Conservation (phyloP, 2,888 invertebrate genomes). For the Ornithoptera alexandrae region DNA sequence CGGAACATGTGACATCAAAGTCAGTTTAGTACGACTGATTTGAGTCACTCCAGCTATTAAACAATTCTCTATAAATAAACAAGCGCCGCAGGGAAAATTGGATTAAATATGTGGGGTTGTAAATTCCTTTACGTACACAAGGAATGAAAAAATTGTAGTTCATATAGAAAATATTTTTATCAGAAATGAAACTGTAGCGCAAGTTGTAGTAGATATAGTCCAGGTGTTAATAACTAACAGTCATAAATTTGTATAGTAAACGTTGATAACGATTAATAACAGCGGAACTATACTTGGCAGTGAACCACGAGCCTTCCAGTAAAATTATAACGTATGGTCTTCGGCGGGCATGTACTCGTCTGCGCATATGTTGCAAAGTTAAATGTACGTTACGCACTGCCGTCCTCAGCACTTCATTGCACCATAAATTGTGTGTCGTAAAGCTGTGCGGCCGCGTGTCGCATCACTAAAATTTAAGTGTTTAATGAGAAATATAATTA, state of each 20-base stretch:
- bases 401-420: slow-evolving; percentile 53
- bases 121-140: slow-evolving; percentile 30
- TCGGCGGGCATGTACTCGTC: slow-evolving; percentile 43
- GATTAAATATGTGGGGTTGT: slow-evolving; percentile 65
- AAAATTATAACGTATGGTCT: slow-evolving; percentile 44
- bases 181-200: slow-evolving; percentile 1
- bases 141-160: neutral
- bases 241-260: slow-evolving; percentile 27
- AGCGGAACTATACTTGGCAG: slow-evolving; percentile 42
- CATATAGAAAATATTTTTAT: slow-evolving; percentile 5
- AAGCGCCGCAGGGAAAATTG: slow-evolving; percentile 48
- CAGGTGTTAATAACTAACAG: slow-evolving; percentile 3
- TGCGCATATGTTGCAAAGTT: slow-evolving; percentile 28
- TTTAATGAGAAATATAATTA: slow-evolving; percentile 66
- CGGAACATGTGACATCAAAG: slow-evolving; percentile 36
- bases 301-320: slow-evolving; percentile 47
- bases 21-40: slow-evolving; percentile 64
- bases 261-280: slow-evolving; percentile 37
- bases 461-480: slow-evolving; percentile 64
- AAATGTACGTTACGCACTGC: slow-evolving; percentile 43
- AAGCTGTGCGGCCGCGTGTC: slow-evolving; percentile 45
- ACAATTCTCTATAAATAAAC: slow-evolving; percentile 68
- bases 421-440: slow-evolving; percentile 53
- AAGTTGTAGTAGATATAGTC: slow-evolving; percentile 10
- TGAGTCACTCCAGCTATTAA: slow-evolving; percentile 72